Evolutionary conservation across 2,797 vertebrate genomes (phyloP), one percentile per base, ranked within the genome.

Genomic region (Uromys caudimaculatus): DNA sequence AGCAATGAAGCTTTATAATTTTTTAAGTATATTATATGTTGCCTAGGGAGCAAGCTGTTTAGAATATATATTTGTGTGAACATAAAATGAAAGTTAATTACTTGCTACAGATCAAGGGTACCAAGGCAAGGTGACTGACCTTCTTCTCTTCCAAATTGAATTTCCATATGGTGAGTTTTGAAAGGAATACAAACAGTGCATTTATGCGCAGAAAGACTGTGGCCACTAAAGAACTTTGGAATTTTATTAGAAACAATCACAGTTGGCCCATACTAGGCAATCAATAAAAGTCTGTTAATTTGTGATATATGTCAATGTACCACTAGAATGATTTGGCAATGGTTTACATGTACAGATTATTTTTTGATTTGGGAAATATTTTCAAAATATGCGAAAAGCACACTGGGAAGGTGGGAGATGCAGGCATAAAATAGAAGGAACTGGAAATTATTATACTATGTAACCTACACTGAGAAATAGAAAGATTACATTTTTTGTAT

Each of bases 71-170:
- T 84, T 90, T 95, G 6, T 69, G 50, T 95, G 60, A 91, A 52
- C 89, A 93, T 14, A 75, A 79, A 90, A 93, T 93, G 41, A 93
- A 92, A 94, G 50, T 85, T 90, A 97, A 94, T 95, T 92, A 94
- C 44, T 96, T 96, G 90, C 32, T 95, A 83, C 21, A 90, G 76
- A 78, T 69, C 73, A 73, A 50, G 47, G 17, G 17, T 93, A 88
- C n/a, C 24, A 92, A 6, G 16, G n/a, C 76, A 95, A 95, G 73
- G 44, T n/a, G 87, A 89, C 6, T 93, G 41, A 29, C 41, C 81
- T 93, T 90, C 81, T 94, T 93, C 44, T 94, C 23, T 67, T 94
- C 84, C n/a, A 94, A 94, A 95, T 44, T 62, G 38, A 94, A 94
- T 54, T 79, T 92, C 24, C 44, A 78, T 73, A 93, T 79, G 69